A percentile compares a stretch with the other conserved stretches of the same genome.
phyloP scores from a whole-genome alignment of 2,888 invertebrate genomes.

The Drosophila mercatorum region DNA sequence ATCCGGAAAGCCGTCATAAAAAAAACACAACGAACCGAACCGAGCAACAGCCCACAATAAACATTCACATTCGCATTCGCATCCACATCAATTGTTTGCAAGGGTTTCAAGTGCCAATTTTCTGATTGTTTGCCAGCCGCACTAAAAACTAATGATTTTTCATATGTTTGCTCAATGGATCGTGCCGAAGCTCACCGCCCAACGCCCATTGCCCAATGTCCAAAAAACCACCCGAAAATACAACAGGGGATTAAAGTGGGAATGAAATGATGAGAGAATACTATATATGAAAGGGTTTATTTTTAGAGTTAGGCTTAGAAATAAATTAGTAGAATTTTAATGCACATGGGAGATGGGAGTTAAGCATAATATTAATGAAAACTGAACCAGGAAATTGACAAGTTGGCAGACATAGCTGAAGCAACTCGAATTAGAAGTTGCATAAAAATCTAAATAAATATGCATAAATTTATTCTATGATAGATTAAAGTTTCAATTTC shows the following conservation, averaged over 20 bases:
- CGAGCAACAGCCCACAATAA: slow-evolving; percentile 31
- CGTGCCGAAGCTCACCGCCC: slow-evolving; percentile 28
- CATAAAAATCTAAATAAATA: no score
- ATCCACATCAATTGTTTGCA: slow-evolving; percentile 57
- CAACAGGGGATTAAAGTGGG: slow-evolving; percentile 38
- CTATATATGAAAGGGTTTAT: background rate
- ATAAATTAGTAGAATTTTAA: no score
- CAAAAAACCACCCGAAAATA: slow-evolving; percentile 24
- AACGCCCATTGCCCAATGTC: no score
- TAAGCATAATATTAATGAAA: no score
- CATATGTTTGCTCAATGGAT: slow-evolving; percentile 78
- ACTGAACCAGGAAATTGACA: no score
- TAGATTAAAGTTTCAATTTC: no score
- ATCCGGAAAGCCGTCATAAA: slow-evolving; percentile 67
- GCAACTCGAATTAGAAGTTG: no score
- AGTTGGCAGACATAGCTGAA: no score
- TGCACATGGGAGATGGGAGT: no score
- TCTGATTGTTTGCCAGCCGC: slow-evolving; percentile 78
- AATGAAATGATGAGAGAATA: slow-evolving; percentile 7
- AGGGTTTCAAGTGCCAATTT: slow-evolving; percentile 73
- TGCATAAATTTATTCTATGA: no score
- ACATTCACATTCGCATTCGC: slow-evolving; percentile 32
- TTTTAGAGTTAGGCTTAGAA: no score
- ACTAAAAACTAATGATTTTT: slow-evolving; percentile 81
- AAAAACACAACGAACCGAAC: slow-evolving; percentile 18